Base-by-base conservation (phyloP, 2,113 vertebrate genomes). In the Mastomys natalensis region DNA sequence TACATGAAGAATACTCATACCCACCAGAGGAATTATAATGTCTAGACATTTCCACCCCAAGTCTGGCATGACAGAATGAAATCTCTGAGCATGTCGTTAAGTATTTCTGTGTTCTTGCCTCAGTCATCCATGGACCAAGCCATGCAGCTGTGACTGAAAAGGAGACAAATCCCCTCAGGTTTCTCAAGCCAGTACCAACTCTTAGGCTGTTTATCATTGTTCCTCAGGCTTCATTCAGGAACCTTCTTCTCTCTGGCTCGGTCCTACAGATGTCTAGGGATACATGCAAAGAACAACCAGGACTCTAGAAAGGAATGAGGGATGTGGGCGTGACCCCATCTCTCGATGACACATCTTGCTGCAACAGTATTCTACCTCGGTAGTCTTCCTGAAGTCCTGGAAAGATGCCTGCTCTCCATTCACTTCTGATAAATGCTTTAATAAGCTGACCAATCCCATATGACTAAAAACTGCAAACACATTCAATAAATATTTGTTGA, bases 391-490 rank as follows among this genome's bases (percentile, higher is more conserved):
- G 64, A 95, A 68, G 70, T 24, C 51, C 84, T 76, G 17, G 13
- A 17, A 31, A 43, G 91, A 92, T 15, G 34, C 2, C 58, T 66
- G 31, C 15, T 66, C 66, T 34, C 34, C 70, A 29, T n/a, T 31
- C 37, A 12, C 68, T 43, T n/a, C 68, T 66, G 87, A 64, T 51
- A 93, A 91, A 80, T 84, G 92, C 16, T 81, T 82, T 45, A 81
- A 64, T 87, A 84, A 87, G 66, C 40, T 26, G 64, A 76, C 24
- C 9, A 45, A 62, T 58, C 13, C 78, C 64, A 24, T 91, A 87
- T 95, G 82, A 77, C 78, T 53, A 51, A 96, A 58, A 89, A 96
- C 95, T 66, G 24, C 89, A 87, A 87, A 84, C 7, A 22, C 43
- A 66, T n/a, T 80, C 34, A 82, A 84, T 81, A 64, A 93, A 70